Conservation (phyloP, 2,797 vertebrate species). For the Phataginus tetradactyla region DNA sequence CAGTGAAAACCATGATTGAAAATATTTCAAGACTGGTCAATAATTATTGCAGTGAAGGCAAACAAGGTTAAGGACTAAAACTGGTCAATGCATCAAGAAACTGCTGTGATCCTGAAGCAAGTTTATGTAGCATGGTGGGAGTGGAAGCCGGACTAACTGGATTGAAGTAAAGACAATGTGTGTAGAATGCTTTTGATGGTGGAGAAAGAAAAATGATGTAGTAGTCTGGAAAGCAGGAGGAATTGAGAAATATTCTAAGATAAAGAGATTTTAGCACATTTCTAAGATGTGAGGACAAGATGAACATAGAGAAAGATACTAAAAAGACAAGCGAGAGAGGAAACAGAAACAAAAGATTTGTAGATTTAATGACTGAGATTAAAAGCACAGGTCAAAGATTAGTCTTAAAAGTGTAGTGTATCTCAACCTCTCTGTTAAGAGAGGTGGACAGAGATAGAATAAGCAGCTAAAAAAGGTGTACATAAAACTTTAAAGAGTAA, state of each 20-base stretch:
- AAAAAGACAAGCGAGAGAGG: not conserved
- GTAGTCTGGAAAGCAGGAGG: not conserved
- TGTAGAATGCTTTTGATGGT: not conserved
- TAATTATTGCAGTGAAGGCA: not conserved
- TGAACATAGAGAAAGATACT: not conserved
- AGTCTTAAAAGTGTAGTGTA: not conserved
- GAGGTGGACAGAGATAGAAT: not conserved
- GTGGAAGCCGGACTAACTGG: not conserved
- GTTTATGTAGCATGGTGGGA: not conserved
- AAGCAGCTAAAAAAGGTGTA: not conserved
- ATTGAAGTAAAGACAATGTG: not conserved
- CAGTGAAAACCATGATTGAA: not conserved
- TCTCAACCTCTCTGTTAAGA: not conserved
- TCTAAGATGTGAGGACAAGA: not conserved
- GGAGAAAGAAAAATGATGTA: not conserved
- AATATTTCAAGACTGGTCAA: not conserved
- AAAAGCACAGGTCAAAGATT: not conserved
- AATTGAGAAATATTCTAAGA: not conserved
- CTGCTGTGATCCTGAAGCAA: not conserved
- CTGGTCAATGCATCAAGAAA: not conserved
- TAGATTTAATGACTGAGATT: not conserved
- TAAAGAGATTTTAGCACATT: not conserved
- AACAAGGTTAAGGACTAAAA: not conserved
- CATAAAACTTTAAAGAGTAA: not conserved
- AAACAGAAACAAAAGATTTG: not conserved